Conservation (phyloP, 2,888 invertebrate species). For the Heliothis peltigera region DNA sequence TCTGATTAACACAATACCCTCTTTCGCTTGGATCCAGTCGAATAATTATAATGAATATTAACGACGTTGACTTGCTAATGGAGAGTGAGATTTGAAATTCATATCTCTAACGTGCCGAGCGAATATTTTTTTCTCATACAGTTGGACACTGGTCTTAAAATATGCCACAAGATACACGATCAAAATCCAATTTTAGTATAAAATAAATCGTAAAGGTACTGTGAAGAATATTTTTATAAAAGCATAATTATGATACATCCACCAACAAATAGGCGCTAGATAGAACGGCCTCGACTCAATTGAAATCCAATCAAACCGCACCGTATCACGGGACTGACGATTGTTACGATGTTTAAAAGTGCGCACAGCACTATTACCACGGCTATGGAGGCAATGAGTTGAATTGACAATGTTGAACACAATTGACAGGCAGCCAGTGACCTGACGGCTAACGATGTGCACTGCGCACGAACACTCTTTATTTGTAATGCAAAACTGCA, state of each 20-base stretch:
- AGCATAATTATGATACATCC: slow-evolving; percentile 61
- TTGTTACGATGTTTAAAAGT: slow-evolving; percentile 64
- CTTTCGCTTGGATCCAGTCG: slow-evolving; percentile 33
- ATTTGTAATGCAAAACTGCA: slow-evolving; percentile 85
- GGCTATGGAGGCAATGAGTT: slow-evolving; percentile 70
- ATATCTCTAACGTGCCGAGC: slow-evolving; percentile 36
- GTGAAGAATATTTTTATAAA: slow-evolving; percentile 65
- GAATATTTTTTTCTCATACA: slow-evolving; percentile 13
- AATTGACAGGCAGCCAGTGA: slow-evolving; percentile 74
- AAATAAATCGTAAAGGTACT: slow-evolving; percentile 55
- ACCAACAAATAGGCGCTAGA: slow-evolving; percentile 59
- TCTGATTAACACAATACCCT: slow-evolving; percentile 44
- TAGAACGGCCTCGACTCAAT: slow-evolving; percentile 71
- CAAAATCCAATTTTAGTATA: slow-evolving; percentile 44
- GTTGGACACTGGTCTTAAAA: slow-evolving; percentile 21
- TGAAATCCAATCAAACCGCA: slow-evolving; percentile 75
- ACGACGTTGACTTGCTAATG: slow-evolving; percentile 36
- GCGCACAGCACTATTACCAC: slow-evolving; percentile 66
- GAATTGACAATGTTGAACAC: slow-evolving; percentile 75
- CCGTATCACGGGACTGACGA: slow-evolving; percentile 62
- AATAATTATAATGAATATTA: slow-evolving; percentile 41
- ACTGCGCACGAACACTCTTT: slow-evolving; percentile 72
- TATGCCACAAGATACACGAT: slow-evolving; percentile 50
- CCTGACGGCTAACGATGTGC: slow-evolving; percentile 67
- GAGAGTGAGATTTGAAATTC: slow-evolving; percentile 39